A percentile compares a stretch with the other conserved stretches of the same genome.
phyloP scores from a whole-genome alignment of 2,113 vertebrate species.

The Elephas maximus region DNA sequence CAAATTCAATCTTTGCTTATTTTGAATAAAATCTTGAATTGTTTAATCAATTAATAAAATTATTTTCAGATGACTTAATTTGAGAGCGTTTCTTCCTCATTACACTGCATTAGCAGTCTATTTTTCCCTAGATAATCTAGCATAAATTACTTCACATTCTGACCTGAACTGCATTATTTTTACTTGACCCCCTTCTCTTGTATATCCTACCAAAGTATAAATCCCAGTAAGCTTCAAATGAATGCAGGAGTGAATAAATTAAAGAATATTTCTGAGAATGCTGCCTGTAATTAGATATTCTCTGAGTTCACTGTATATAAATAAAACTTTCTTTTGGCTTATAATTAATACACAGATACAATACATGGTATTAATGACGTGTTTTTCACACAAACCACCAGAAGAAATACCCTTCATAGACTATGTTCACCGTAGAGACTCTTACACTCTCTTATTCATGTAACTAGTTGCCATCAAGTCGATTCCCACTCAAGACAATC shows the following conservation, averaged over 20 bases:
- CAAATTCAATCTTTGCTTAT: constrained; percentile 86
- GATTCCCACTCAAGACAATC: not conserved
- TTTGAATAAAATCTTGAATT: constrained; percentile 78
- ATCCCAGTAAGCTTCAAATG: not conserved
- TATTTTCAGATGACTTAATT: not conserved
- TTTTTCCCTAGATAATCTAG: not conserved
- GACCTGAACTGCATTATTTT: not conserved
- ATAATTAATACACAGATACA: not conserved
- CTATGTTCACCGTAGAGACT: not conserved
- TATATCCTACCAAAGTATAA: not conserved
- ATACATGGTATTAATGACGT: not conserved
- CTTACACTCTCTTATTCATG: no score
- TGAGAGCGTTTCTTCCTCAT: constrained; percentile 15
- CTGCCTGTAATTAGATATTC: not conserved
- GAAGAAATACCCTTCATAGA: not conserved
- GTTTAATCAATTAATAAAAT: constrained; percentile 40
- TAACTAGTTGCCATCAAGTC: not conserved
- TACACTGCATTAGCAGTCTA: not conserved
- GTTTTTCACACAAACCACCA: not conserved
- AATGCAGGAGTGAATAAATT: not conserved
- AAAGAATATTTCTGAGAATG: not conserved
- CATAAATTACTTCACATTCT: constrained; percentile 4
- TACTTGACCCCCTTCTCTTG: not conserved
- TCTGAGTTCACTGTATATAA: not conserved
- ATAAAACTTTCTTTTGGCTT: not conserved